These are phyloP conservation scores for Altica lythri DNA, from an alignment of 2,888 invertebrate species.

Conservation along the genomic window DNA sequence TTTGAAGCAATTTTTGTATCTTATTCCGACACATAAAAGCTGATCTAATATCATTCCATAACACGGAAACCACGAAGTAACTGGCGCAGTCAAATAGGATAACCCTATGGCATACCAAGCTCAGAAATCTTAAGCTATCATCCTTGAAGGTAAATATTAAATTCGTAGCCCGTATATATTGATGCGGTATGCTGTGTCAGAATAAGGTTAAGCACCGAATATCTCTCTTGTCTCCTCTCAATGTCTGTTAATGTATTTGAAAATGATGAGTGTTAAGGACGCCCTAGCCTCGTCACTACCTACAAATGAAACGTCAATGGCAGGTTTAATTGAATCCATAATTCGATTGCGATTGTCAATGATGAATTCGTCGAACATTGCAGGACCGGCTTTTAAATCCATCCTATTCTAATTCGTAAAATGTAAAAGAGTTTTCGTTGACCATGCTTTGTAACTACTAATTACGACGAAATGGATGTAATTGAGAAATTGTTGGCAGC, in stretches of 20 bases:
- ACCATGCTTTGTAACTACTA: no score
- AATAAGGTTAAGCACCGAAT: slow-evolving; percentile 31
- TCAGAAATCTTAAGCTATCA: slow-evolving; percentile 1
- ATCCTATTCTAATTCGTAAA: no score
- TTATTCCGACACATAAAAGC: no score
- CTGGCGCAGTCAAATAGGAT: slow-evolving; percentile 9
- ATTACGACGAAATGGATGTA: no score
- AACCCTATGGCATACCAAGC: not conserved
- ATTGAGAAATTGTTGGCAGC: no score
- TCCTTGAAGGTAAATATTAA: slow-evolving; percentile 18
- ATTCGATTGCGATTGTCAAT: slow-evolving; percentile 34
- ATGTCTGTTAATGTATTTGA: slow-evolving; percentile 32
- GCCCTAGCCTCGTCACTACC: slow-evolving; percentile 24
- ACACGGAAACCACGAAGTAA: not conserved
- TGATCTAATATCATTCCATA: no score
- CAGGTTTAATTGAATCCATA: slow-evolving; percentile 36
- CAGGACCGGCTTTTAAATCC: not conserved
- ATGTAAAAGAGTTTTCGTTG: no score
- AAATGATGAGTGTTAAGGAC: slow-evolving; percentile 33
- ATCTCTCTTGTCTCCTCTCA: slow-evolving; percentile 23
- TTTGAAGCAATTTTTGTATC: no score
- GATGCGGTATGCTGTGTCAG: slow-evolving; percentile 10
- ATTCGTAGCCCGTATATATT: slow-evolving; percentile 9
- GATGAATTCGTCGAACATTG: slow-evolving; percentile 21
- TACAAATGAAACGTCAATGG: slow-evolving; percentile 36